These are phyloP conservation scores for Spisula subtruncata DNA, from an alignment of 2,888 invertebrate species.

Conservation along the genomic window DNA sequence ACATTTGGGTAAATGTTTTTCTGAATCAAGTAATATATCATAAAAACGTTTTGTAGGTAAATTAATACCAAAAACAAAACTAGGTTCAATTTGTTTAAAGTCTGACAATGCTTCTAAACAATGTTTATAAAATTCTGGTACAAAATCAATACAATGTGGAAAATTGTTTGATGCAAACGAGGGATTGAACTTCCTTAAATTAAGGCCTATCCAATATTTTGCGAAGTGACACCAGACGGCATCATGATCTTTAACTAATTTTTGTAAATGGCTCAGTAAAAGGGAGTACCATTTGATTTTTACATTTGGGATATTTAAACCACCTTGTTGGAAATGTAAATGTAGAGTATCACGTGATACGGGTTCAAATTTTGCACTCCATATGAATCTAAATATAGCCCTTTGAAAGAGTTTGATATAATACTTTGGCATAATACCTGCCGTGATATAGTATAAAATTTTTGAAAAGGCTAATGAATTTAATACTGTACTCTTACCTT, in stretches of 20 bases:
- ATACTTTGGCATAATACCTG: conserved; percentile 27
- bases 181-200: neutral
- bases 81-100: neutral
- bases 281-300: conserved; percentile 41
- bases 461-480: conserved; percentile 49
- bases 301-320: conserved; percentile 50
- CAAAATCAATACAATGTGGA: conserved; percentile 20
- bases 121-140: neutral
- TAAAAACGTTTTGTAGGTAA: neutral
- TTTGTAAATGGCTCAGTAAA: conserved; percentile 48
- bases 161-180: neutral
- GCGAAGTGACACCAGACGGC: conserved; percentile 7
- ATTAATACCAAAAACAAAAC: neutral
- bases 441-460: conserved; percentile 49
- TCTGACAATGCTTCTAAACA: neutral
- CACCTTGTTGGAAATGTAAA: conserved; percentile 43
- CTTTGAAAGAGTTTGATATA: conserved; percentile 50
- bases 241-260: conserved; percentile 36
- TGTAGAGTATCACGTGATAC: conserved; percentile 21
- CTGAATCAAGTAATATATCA: neutral
- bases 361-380: conserved; percentile 47
- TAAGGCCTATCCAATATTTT: neutral
- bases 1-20: neutral
- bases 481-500: conserved; percentile 45
- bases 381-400: conserved; percentile 50